Conservation (phyloP, 1,140 invertebrate species). For the Trichoplusia ni region DNA sequence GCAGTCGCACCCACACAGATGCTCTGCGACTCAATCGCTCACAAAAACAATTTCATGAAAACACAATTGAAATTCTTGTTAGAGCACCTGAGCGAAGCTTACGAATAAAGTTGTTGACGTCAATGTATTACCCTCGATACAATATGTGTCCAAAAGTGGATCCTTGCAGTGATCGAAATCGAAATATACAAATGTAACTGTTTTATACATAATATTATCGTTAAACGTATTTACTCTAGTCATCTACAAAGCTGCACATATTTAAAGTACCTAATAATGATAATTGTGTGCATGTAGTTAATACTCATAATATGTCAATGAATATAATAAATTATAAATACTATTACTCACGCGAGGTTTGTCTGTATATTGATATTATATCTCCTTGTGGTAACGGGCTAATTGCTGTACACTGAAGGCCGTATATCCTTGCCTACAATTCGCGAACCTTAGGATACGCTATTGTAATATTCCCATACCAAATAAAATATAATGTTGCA, state of each 20-base stretch:
- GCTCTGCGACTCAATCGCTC: conserved; percentile 76
- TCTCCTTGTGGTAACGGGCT: conserved; percentile 54
- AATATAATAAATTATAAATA: conserved; percentile 58
- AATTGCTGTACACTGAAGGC: conserved; percentile 38
- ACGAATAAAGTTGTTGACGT: conserved; percentile 77
- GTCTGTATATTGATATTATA: conserved; percentile 59
- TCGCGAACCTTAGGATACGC: conserved; percentile 45
- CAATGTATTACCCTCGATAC: conserved; percentile 74
- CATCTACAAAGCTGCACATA: conserved; percentile 79
- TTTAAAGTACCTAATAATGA: conserved; percentile 59
- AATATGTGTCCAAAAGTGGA: conserved; percentile 76
- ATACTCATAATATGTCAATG: conserved; percentile 72
- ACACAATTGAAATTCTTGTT: conserved; percentile 82
- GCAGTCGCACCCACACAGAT: conserved; percentile 69
- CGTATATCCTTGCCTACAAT: conserved; percentile 41
- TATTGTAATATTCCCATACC: conserved; percentile 59
- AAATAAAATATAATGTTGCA: conserved; percentile 60
- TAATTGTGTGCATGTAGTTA: conserved; percentile 73
- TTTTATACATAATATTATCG: conserved; percentile 72
- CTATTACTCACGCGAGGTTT: conserved; percentile 59
- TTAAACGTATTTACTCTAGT: conserved; percentile 80
- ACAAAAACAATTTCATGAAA: conserved; percentile 79
- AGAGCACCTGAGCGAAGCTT: conserved; percentile 83
- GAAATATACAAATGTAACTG: conserved; percentile 69
- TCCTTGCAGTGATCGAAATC: conserved; percentile 82